Evolutionary conservation across 2,888 invertebrate species (phyloP), one percentile per base, ranked within the genome.

Genomic region (Serripes groenlandicus): DNA sequence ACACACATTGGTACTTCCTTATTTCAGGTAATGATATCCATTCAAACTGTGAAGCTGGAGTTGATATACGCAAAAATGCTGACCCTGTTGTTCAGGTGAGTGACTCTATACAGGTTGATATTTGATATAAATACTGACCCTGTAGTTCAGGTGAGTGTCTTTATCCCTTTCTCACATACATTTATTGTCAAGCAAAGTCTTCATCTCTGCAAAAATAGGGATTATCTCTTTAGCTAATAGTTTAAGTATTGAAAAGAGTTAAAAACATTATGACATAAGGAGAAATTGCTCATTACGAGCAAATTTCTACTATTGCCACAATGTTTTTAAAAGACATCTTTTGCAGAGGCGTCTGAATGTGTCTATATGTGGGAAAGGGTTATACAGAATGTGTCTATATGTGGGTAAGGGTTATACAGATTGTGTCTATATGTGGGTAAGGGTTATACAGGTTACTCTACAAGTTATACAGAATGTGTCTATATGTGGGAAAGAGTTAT

Each of bases 111-210:
- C n/a, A n/a, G n/a, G n/a, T n/a, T n/a, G n/a, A n/a, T n/a, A n/a
- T n/a, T n/a, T n/a, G n/a, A n/a, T n/a, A n/a, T n/a, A 75, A 92
- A 90, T 88, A 92, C 93, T 60, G 93, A 93, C 72, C 93, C 93
- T 21, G 88, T 92, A 52, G 91, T 93, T 23, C 91, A 92, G 90
- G 92, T 93, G 85, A 73, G 78, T 56, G 5, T 15, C n/a, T 54
- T n/a, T n/a, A 15, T 42, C 42, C 42, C 7, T 3, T 49, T 3
- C 2, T 3, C 49, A 49, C 7, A 5, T 5, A 5, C 49, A 1
- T 3, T 1, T 5, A 2, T 49, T 49, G 2, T 1, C 21, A 5
- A 49, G 2, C 7, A 15, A 49, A 3, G 49, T 5, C 42, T 42
- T 42, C 15, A 11, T 11, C 42, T 5, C 49, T 66, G 66, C 15